Base-by-base conservation (phyloP, 2,113 vertebrate species). In the Pangasianodon gigas region DNA sequence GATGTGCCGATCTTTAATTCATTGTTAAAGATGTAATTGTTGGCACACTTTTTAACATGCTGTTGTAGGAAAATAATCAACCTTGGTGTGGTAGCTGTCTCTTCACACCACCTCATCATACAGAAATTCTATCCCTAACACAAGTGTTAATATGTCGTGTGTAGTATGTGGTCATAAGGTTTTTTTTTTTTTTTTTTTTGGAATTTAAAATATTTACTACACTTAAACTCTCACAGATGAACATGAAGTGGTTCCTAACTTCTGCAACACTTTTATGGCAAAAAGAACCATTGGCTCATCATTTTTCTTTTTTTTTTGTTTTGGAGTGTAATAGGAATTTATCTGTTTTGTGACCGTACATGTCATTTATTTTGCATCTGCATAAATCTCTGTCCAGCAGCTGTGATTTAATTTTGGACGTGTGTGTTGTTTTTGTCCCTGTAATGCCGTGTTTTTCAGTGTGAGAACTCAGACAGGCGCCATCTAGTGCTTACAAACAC, bases 391-490 rank as follows among this genome's bases (percentile, higher is more conserved):
- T 13, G 13, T 80, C 3, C 14, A 82, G n/a, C 79, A 32, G 18
- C 5, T 82, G 80, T 3, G 18, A 32, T 82, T 21, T 8, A 56
- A 9, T 79, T 79, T 48, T n/a, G 44, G 44, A 74, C 3, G 9
- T 14, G 1, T 26, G 46, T 80, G 44, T 29, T 80, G 24, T 51
- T 29, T 29, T 83, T 58, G 51, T 52, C 13, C 32, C 32, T 44
- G 60, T 82, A 44, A 46, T 48, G 10, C 32, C n/a, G 37, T 11
- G 11, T n/a, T 37, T 69, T 29, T 37, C 21, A 19, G 48, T 14
- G 4, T 89, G 32, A 52, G n/a, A 74, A 1, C 85, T 90, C 80
- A 90, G 84, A 90, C 90, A 8, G 89, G 89, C 84, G 18, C 24
- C 67, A 0, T 91, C 91, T 82, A 84, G 87, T 92, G 87, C 85